Evolutionary conservation across 2,888 invertebrate species (phyloP).

Genomic region (Trimorus sp.): DNA sequence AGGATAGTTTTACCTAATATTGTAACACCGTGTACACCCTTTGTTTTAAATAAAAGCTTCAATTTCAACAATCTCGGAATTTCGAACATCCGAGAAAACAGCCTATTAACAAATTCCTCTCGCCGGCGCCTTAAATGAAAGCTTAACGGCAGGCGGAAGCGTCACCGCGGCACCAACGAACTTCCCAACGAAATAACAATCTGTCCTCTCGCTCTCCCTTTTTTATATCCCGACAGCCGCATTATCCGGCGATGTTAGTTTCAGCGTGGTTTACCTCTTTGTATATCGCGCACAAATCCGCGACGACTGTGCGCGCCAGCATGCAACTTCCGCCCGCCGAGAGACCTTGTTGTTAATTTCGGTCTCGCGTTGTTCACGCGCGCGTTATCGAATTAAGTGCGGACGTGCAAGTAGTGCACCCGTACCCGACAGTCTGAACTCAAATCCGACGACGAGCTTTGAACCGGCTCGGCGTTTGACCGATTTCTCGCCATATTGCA

Average conservation of each 20-base stretch:
- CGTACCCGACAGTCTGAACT: constrained; percentile 26
- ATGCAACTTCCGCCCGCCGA: constrained; percentile 35
- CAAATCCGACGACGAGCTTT: constrained; percentile 31
- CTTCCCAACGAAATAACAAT: too few species aligned
- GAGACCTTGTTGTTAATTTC: constrained; percentile 47
- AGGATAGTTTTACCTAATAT: too few species aligned
- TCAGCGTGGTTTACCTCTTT: constrained; percentile 19
- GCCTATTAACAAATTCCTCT: too few species aligned
- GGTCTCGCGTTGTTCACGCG: constrained; percentile 40
- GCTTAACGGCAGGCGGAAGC: too few species aligned
- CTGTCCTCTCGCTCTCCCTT: too few species aligned
- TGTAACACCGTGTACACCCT: too few species aligned
- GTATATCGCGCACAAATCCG: constrained; percentile 22
- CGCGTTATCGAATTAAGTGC: constrained; percentile 46
- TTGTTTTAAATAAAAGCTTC: too few species aligned
- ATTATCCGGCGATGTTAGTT: constrained; percentile 22
- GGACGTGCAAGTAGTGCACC: constrained; percentile 40
- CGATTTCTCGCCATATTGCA: constrained; percentile 40
- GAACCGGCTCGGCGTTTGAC: constrained; percentile 27
- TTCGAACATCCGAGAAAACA: too few species aligned
- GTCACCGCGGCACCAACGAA: too few species aligned
- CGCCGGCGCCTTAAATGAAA: too few species aligned
- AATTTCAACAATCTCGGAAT: too few species aligned
- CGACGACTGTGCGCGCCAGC: constrained; percentile 24
- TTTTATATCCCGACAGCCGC: constrained; percentile 22